Percentiles rank a stretch among this genome's conserved stretches.
Conservation (phyloP, 2,113 vertebrate genomes). For the Stegastes partitus region DNA sequence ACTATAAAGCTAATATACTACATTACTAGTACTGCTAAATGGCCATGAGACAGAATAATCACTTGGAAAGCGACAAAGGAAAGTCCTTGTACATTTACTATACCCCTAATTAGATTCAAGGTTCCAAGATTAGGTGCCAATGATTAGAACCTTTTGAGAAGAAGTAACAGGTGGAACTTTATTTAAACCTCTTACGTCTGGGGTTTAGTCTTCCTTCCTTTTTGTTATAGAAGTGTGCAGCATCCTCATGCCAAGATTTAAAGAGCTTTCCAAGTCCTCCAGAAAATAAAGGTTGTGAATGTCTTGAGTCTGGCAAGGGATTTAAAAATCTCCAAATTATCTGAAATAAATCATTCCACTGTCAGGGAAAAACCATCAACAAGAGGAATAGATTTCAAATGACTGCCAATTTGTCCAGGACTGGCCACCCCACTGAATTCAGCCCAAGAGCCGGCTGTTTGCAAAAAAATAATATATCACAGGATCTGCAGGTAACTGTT, state of each 20-base stretch:
- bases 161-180: not conserved
- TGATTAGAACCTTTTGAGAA: not conserved
- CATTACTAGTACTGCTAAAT: too few relatives aligned
- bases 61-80: too few relatives aligned
- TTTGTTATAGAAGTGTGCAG: not conserved
- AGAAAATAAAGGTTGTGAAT: not conserved
- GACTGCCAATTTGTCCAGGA: not conserved
- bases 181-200: not conserved
- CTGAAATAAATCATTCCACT: too few relatives aligned
- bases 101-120: too few relatives aligned
- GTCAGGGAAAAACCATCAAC: not conserved
- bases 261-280: not conserved
- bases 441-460: not conserved
- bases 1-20: too few relatives aligned
- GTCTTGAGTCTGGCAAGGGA: not conserved
- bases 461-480: not conserved
- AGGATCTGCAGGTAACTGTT: not conserved
- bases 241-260: not conserved
- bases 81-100: too few relatives aligned
- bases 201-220: not conserved
- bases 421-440: too few relatives aligned
- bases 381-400: not conserved
- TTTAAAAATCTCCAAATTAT: not conserved
- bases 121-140: too few relatives aligned
- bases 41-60: too few relatives aligned